Percentiles rank a stretch among this genome's conserved stretches.
Evolutionary conservation across 2,888 invertebrate genomes (phyloP).

Genomic region (Megalurothrips usitatus): DNA sequence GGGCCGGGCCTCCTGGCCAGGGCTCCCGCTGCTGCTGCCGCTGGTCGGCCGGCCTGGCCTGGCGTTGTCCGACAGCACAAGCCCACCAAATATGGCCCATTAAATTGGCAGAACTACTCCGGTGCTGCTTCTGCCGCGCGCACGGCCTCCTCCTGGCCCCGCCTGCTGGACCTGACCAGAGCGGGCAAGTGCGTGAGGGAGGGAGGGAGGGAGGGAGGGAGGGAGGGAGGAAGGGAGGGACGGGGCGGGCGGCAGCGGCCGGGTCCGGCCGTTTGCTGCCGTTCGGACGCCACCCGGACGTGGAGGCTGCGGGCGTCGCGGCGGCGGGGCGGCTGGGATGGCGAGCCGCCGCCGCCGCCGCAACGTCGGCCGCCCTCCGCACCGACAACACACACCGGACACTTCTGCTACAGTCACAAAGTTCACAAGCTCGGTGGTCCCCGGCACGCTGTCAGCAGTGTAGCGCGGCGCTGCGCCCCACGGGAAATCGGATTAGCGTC

Average conservation of each 20-base stretch:
- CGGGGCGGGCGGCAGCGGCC: neutral
- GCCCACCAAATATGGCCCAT: conserved; percentile 25
- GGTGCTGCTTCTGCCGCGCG: conserved; percentile 8
- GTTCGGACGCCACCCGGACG: too few species aligned
- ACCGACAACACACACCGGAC: too few species aligned
- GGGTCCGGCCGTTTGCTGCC: neutral
- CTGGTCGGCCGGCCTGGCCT: neutral
- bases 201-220: neutral
- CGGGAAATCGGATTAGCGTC: conserved; percentile 14
- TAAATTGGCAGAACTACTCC: conserved; percentile 23
- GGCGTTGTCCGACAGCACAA: conserved; percentile 25
- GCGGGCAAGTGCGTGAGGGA: neutral
- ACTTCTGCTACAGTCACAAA: too few species aligned
- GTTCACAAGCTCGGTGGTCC: neutral
- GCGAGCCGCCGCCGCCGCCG: too few species aligned
- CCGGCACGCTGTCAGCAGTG: neutral
- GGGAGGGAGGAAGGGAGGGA: neutral
- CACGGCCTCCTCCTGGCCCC: neutral
- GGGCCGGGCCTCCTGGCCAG: neutral
- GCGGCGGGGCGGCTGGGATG: too few species aligned
- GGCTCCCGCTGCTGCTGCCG: neutral
- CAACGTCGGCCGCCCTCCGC: too few species aligned
- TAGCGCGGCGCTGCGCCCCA: neutral
- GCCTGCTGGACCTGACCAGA: neutral
- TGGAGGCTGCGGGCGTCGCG: too few species aligned